phyloP scores from a whole-genome alignment of 92 coral and sea anemone genomes.

The Hydrozoanthus gracilis region DNA sequence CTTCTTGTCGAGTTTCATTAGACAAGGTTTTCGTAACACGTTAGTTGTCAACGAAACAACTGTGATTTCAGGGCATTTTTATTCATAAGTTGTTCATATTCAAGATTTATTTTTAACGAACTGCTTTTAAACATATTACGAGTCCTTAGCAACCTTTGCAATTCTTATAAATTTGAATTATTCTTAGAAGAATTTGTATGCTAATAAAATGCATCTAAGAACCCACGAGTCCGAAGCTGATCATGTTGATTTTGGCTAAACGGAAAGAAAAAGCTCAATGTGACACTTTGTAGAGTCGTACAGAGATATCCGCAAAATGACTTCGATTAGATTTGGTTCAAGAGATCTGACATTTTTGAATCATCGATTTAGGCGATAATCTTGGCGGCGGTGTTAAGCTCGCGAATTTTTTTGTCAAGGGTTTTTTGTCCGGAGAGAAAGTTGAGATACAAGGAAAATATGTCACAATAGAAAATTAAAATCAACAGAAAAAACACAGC shows the following conservation, averaged over 20 bases:
- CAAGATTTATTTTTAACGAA: constrained; percentile 48
- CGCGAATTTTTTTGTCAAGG: constrained; percentile 36
- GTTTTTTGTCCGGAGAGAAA: constrained; percentile 18
- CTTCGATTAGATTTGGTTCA: constrained; percentile 10
- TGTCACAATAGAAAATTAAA: constrained; percentile 82
- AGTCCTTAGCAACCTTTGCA: constrained; percentile 38
- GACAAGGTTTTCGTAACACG: constrained; percentile 39
- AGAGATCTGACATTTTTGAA: constrained; percentile 8
- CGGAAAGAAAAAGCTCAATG: constrained; percentile 64
- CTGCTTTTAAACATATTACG: constrained; percentile 21
- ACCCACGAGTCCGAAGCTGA: constrained; percentile 56
- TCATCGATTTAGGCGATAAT: constrained; percentile 31
- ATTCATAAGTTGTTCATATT: constrained; percentile 55
- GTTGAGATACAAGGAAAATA: constrained; percentile 52
- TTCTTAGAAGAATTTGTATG: constrained; percentile 66
- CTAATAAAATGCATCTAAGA: constrained; percentile 74
- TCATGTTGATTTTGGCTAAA: constrained; percentile 78
- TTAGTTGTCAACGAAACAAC: constrained; percentile 61
- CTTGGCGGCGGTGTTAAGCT: constrained; percentile 26
- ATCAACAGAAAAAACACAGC: constrained; percentile 87
- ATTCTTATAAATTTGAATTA: constrained; percentile 70
- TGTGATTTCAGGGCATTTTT: constrained; percentile 54
- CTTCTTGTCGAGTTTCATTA: constrained; percentile 43
- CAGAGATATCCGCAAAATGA: constrained; percentile 19
- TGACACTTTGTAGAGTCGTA: constrained; percentile 41